A percentile compares a stretch with the other conserved stretches of the same genome.
These are phyloP conservation scores for Phanerotoma sp. DNA, from an alignment of 2,888 invertebrate species.

Conservation along the genomic window DNA sequence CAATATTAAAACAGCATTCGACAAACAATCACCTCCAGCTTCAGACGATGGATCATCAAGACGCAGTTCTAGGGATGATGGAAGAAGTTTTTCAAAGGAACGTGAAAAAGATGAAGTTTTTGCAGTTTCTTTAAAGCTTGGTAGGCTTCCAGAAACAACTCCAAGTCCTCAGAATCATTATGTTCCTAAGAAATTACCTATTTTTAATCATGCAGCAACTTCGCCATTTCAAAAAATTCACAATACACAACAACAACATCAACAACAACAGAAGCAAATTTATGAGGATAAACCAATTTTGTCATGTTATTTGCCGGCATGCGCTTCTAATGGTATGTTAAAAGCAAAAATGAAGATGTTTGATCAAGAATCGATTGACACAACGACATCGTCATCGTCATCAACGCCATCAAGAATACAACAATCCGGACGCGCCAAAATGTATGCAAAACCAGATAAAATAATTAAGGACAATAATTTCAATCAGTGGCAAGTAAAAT, in stretches of 20 bases:
- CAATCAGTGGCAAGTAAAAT: background rate
- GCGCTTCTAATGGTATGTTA: conserved; percentile 34
- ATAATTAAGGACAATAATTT: conserved; percentile 13
- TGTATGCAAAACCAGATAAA: conserved; percentile 3
- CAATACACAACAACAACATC: conserved; percentile 13
- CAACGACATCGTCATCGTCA: background rate
- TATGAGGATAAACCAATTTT: conserved; percentile 26
- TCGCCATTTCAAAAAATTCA: conserved; percentile 53
- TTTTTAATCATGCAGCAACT: conserved; percentile 51
- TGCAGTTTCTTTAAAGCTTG: conserved; percentile 27
- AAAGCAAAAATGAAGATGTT: conserved; percentile 47
- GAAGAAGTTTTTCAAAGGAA: conserved; percentile 19
- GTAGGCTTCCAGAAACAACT: background rate
- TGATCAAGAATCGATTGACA: conserved; percentile 25
- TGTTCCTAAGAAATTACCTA: conserved; percentile 24
- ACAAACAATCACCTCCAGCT: conserved; percentile 56
- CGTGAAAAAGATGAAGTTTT: conserved; percentile 17
- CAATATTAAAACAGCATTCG: conserved; percentile 80
- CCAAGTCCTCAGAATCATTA: background rate
- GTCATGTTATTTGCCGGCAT: conserved; percentile 28
- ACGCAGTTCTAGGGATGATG: conserved; percentile 6
- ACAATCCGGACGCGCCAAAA: background rate
- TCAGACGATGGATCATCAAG: background rate
- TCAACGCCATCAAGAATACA: background rate
- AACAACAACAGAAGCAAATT: conserved; percentile 26